These are phyloP conservation scores for Pluvianellus socialis DNA, from an alignment of 2,113 vertebrate species.

Conservation along the genomic window DNA sequence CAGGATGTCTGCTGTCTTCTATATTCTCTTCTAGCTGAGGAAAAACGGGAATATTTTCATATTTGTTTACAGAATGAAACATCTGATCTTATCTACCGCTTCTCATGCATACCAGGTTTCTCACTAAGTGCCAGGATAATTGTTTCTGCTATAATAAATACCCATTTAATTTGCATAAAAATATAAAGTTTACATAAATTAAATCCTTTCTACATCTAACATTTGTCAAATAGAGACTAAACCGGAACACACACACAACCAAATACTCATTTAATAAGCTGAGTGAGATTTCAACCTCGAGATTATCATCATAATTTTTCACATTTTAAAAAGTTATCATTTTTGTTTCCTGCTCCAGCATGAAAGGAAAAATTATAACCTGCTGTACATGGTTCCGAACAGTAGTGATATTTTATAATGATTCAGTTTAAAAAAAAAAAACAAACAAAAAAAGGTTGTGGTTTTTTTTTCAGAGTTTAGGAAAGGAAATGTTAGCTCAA, in stretches of 20 bases:
- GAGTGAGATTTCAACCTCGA: conserved; percentile 47
- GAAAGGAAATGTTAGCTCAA: conserved; percentile 35
- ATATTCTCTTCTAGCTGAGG: conserved; percentile 40
- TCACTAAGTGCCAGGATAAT: conserved; percentile 73
- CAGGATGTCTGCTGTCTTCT: conserved; percentile 32
- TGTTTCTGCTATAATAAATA: conserved; percentile 81
- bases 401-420: conserved; percentile 7
- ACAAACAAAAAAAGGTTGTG: background rate
- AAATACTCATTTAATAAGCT: conserved; percentile 56
- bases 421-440: background rate
- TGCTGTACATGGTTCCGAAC: background rate
- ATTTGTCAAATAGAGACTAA: conserved; percentile 70
- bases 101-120: conserved; percentile 68
- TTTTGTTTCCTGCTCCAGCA: conserved; percentile 5
- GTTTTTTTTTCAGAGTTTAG: background rate
- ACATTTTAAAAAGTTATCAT: conserved; percentile 17
- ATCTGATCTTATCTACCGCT: conserved; percentile 66
- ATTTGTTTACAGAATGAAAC: conserved; percentile 73
- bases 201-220: conserved; percentile 72
- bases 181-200: conserved; percentile 83
- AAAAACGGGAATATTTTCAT: conserved; percentile 48
- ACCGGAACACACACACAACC: conserved; percentile 39
- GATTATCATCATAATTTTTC: conserved; percentile 41
- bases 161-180: conserved; percentile 80
- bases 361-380: conserved; percentile 31